Evolutionary conservation across 2,888 invertebrate genomes (phyloP).

Genomic region (Agrochola macilenta): DNA sequence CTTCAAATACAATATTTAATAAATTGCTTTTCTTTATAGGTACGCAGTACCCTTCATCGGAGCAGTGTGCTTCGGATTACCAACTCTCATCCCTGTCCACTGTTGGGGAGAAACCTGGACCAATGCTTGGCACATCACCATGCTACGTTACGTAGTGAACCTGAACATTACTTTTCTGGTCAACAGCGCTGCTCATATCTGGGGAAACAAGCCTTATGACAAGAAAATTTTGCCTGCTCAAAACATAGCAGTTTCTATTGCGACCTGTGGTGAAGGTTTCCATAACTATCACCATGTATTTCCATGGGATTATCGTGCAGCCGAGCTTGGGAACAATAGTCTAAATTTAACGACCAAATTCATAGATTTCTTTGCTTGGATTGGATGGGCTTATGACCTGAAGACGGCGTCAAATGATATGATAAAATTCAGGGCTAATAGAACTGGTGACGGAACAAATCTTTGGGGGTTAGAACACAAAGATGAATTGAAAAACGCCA

Average conservation of each 20-base stretch:
- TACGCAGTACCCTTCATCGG: constrained; percentile 92
- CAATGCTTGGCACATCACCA: constrained; percentile 82
- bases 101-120: constrained; percentile 90
- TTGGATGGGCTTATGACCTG: constrained; percentile 80
- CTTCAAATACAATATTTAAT: neutral
- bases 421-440: constrained; percentile 65
- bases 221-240: constrained; percentile 72
- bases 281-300: constrained; percentile 80
- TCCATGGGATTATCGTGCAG: constrained; percentile 79
- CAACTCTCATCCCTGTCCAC: constrained; percentile 90
- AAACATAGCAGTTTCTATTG: constrained; percentile 65
- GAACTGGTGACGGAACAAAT: constrained; percentile 76
- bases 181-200: constrained; percentile 92
- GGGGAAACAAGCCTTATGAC: constrained; percentile 87
- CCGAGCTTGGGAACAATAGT: constrained; percentile 76
- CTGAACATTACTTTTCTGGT: constrained; percentile 92
- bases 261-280: constrained; percentile 77
- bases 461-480: constrained; percentile 68
- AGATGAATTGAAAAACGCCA: constrained; percentile 37
- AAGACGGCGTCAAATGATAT: constrained; percentile 71
- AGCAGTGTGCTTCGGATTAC: constrained; percentile 87
- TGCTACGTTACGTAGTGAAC: constrained; percentile 89
- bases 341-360: constrained; percentile 75
- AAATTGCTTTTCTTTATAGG: constrained; percentile 73
- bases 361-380: constrained; percentile 76